These are phyloP conservation scores for Macquaria australasica DNA, from an alignment of 2,113 vertebrate species.

Conservation along the genomic window DNA sequence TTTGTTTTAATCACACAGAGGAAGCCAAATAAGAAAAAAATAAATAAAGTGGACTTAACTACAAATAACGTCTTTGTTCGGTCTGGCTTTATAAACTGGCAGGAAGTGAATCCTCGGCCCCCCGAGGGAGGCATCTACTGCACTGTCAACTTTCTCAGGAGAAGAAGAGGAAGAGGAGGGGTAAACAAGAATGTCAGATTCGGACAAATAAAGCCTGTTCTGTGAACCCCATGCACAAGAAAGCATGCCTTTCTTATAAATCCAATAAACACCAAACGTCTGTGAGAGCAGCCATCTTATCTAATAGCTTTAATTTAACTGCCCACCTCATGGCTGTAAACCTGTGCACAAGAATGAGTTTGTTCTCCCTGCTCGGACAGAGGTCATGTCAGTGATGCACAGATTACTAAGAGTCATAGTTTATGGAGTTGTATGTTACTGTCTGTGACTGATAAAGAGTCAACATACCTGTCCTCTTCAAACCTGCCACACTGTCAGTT, in stretches of 20 bases:
- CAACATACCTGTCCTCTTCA: background rate
- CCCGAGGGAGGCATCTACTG: conserved; percentile 40
- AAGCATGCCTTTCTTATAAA: conserved; percentile 66
- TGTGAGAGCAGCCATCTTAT: conserved; percentile 50
- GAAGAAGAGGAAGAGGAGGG: conserved; percentile 8
- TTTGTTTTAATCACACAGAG: conserved; percentile 25
- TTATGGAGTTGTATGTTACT: conserved; percentile 13
- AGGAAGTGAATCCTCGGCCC: conserved; percentile 37
- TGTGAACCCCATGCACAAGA: conserved; percentile 61
- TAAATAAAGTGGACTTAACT: conserved; percentile 23
- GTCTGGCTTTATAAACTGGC: conserved; percentile 53
- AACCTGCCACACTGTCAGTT: conserved; percentile 26
- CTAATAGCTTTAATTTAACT: conserved; percentile 45
- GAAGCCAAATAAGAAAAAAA: conserved; percentile 20
- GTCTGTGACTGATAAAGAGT: conserved; percentile 7
- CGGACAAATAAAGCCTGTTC: conserved; percentile 63
- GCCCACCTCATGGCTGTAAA: conserved; percentile 37
- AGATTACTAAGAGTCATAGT: conserved; percentile 16
- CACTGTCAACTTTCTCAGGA: conserved; percentile 57
- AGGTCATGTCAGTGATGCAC: conserved; percentile 1
- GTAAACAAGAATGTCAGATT: conserved; percentile 49
- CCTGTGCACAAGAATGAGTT: conserved; percentile 5
- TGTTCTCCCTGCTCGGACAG: conserved; percentile 22
- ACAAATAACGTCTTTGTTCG: conserved; percentile 60
- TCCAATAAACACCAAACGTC: conserved; percentile 53